Conservation (phyloP, 1,140 invertebrate genomes). For the Bombus haemorrhoidalis region DNA sequence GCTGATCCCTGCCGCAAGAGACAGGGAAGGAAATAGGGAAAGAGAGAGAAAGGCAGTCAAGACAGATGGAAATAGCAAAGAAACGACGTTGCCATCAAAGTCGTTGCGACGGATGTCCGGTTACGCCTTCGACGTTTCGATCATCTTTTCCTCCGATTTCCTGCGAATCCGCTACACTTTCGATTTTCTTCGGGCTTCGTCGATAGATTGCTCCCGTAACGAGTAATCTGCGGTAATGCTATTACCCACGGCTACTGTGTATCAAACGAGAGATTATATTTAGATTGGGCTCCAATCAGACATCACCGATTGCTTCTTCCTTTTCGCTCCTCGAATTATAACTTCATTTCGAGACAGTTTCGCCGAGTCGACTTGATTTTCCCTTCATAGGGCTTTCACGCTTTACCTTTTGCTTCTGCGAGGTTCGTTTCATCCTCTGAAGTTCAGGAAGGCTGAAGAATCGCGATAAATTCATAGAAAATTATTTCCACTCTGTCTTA, state of each 20-base stretch:
- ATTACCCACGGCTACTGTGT: background rate
- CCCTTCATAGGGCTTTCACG: no score
- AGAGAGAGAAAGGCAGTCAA: background rate
- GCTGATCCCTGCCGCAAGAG: conserved; percentile 6
- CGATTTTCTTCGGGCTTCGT: background rate
- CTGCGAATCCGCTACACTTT: background rate
- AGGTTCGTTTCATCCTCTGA: no score
- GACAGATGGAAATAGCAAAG: background rate
- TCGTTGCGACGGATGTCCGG: conserved; percentile 18
- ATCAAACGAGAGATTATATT: conserved; percentile 3
- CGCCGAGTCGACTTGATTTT: no score
- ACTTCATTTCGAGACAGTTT: background rate
- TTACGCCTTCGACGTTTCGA: conserved; percentile 2
- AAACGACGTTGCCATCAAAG: conserved; percentile 9
- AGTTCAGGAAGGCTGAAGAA: background rate
- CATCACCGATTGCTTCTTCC: background rate
- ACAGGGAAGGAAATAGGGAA: background rate
- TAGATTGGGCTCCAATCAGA: background rate
- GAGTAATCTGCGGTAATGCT: conserved; percentile 5
- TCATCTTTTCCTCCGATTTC: conserved; percentile 1
- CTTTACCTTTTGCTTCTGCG: no score
- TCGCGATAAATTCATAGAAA: background rate
- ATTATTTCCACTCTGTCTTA: background rate
- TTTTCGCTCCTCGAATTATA: no score
- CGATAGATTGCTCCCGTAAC: background rate